Evolutionary conservation across 92 coral and sea anemone species (phyloP).

Genomic region (Heteractis magnifica): DNA sequence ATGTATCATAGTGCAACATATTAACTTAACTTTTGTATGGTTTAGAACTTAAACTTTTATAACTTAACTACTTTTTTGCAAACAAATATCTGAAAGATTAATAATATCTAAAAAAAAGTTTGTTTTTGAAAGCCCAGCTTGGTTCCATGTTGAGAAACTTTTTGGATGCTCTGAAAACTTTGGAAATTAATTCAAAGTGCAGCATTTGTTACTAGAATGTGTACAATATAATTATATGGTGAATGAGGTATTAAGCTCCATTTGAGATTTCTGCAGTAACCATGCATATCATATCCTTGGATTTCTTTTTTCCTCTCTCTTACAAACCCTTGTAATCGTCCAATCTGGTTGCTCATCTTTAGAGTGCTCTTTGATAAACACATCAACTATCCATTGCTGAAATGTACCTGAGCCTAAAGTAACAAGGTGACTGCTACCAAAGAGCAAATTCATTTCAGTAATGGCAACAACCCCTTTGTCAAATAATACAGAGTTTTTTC

Average conservation of each 20-base stretch:
- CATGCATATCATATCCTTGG: neutral
- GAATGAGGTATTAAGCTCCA: too few relatives aligned
- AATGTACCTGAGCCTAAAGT: conserved; percentile 96
- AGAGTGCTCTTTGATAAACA: conserved; percentile 65
- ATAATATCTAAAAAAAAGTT: neutral
- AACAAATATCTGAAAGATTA: neutral
- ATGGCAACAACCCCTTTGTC: conserved; percentile 96
- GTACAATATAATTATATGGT: too few relatives aligned
- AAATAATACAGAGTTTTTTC: conserved; percentile 49
- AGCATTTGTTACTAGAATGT: too few relatives aligned
- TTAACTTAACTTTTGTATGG: neutral
- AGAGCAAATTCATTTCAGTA: conserved; percentile 83
- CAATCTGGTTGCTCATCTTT: conserved; percentile 52
- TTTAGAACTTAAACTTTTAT: neutral
- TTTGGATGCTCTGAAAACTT: neutral
- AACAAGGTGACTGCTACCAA: conserved; percentile 72
- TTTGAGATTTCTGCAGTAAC: neutral
- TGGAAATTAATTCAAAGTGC: neutral
- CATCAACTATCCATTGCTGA: conserved; percentile 90
- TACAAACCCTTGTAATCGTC: conserved; percentile 89
- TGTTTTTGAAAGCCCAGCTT: neutral
- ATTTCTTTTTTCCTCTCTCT: conserved; percentile 58
- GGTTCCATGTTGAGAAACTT: neutral
- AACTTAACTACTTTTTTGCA: neutral
- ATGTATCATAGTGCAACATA: neutral